A percentile compares a stretch with the other conserved stretches of the same genome.
These are phyloP conservation scores for Falco concolor DNA, from an alignment of 2,797 vertebrate species.

Conservation along the genomic window DNA sequence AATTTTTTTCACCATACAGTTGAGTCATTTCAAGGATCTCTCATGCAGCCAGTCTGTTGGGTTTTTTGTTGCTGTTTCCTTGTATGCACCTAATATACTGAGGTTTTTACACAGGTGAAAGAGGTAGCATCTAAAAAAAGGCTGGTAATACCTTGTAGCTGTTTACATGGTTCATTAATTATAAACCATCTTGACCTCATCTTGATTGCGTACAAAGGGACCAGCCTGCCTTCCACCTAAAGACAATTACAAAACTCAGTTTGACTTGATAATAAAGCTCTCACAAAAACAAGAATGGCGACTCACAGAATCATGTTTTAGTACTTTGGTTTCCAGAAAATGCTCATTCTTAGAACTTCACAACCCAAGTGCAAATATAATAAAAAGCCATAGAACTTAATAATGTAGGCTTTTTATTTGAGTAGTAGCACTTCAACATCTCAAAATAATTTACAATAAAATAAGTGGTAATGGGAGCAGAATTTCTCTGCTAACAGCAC, in stretches of 20 bases:
- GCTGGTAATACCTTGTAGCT: not conserved
- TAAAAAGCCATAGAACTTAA: not conserved
- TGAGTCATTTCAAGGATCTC: not conserved
- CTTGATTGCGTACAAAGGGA: not conserved
- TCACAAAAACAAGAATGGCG: not conserved
- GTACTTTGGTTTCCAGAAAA: not conserved
- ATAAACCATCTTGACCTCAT: not conserved
- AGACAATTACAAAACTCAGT: accelerated
- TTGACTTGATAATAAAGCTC: not conserved
- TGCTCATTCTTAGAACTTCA: not conserved
- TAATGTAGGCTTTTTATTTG: not conserved
- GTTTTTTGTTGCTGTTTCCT: not conserved
- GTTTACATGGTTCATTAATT: not conserved
- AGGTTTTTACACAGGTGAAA: not conserved
- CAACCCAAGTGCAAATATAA: not conserved
- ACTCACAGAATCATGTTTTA: not conserved
- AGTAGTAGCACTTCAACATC: not conserved
- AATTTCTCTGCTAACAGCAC: not conserved
- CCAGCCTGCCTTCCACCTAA: not conserved
- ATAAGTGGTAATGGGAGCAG: not conserved
- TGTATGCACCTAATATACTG: not conserved
- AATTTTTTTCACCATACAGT: not conserved
- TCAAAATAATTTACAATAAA: not conserved
- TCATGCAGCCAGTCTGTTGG: accelerated
- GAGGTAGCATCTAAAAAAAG: not conserved